phyloP scores from a whole-genome alignment of 2,113 vertebrate genomes.

The Machaerirhynchus nigripectus region DNA sequence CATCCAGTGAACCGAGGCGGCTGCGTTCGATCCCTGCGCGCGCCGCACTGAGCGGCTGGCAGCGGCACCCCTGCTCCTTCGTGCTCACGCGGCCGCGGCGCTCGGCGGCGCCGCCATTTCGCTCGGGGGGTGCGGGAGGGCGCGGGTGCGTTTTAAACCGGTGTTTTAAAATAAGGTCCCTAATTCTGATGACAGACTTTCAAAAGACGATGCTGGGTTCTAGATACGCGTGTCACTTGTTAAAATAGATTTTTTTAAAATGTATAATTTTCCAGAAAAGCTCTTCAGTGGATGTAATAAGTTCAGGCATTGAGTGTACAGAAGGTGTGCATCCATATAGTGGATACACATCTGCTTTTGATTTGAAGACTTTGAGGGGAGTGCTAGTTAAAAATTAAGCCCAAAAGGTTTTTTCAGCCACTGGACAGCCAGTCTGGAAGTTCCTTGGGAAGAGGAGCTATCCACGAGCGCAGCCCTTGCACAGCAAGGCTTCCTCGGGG shows the following conservation, averaged over 20 bases:
- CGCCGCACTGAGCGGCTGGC: background rate
- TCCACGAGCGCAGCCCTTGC: accelerated
- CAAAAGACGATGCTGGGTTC: accelerated
- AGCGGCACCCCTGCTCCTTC: background rate
- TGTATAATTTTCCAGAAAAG: background rate
- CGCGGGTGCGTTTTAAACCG: accelerated
- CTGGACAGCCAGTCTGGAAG: no score
- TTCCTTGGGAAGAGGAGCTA: background rate
- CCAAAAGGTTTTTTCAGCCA: background rate
- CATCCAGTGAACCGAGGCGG: background rate
- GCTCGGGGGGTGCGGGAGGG: background rate
- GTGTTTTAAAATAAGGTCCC: no score
- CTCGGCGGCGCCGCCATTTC: background rate
- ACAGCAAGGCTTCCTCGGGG: background rate
- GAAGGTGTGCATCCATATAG: background rate
- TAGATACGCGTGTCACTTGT: accelerated
- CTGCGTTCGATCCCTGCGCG: background rate
- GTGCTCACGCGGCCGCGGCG: background rate
- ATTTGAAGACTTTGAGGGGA: background rate
- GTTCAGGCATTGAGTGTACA: background rate
- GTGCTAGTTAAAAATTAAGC: background rate
- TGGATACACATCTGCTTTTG: accelerated
- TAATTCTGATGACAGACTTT: background rate
- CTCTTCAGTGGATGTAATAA: accelerated
- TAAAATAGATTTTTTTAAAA: background rate